These are phyloP conservation scores for Sphaerophoria taeniata DNA, from an alignment of 2,888 invertebrate species.

Conservation along the genomic window DNA sequence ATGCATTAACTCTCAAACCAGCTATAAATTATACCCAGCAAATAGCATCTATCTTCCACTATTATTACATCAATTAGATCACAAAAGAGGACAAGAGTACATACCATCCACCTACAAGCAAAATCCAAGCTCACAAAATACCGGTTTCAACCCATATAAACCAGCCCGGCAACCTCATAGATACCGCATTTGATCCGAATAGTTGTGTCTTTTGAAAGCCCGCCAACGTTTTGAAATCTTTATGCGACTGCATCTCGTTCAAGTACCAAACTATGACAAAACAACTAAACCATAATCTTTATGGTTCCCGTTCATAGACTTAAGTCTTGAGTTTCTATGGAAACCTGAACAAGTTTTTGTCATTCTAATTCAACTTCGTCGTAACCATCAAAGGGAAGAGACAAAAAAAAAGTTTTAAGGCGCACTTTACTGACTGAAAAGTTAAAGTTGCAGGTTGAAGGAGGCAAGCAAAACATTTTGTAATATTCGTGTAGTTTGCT, in stretches of 20 bases:
- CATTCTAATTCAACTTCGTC: slow-evolving; percentile 11
- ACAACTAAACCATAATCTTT: slow-evolving; percentile 31
- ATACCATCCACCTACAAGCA: slow-evolving; percentile 56
- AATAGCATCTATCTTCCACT: slow-evolving; percentile 1
- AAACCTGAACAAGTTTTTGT: slow-evolving; percentile 66
- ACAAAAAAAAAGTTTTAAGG: slow-evolving; percentile 15
- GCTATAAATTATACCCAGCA: slow-evolving; percentile 9
- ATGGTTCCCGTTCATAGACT: too few relatives aligned
- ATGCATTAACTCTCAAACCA: neutral
- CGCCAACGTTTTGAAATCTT: slow-evolving; percentile 56
- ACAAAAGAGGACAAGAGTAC: slow-evolving; percentile 49
- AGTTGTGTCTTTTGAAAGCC: slow-evolving; percentile 50
- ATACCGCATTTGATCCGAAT: slow-evolving; percentile 15
- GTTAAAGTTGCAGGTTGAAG: slow-evolving; percentile 42
- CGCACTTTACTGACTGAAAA: slow-evolving; percentile 54
- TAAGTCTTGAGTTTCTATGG: slow-evolving; percentile 35
- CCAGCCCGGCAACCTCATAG: slow-evolving; percentile 5
- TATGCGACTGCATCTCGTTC: slow-evolving; percentile 20
- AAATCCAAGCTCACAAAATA: slow-evolving; percentile 32
- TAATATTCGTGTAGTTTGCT: slow-evolving; percentile 63
- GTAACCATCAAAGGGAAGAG: neutral
- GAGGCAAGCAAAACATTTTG: slow-evolving; percentile 66
- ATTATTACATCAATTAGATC: slow-evolving; percentile 65
- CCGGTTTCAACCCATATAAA: slow-evolving; percentile 12
- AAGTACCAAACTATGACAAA: slow-evolving; percentile 48